Base-by-base conservation (phyloP, 2,888 invertebrate species). In the Phlogophora meticulosa region DNA sequence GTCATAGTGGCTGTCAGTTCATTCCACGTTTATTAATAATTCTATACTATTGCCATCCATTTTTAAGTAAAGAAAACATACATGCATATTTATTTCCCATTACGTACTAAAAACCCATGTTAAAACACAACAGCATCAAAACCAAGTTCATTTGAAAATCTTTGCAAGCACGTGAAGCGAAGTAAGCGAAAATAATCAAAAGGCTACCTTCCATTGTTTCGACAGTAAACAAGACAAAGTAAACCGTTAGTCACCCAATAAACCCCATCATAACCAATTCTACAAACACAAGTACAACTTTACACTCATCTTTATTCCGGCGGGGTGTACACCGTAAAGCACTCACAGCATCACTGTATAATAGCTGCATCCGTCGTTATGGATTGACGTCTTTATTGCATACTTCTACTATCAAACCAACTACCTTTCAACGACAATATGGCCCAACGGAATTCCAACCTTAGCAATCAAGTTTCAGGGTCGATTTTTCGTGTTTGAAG, bases 331-430 rank as follows among this genome's bases (percentile, higher is more conserved):
- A 88, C 83, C 85, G 87, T 90, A 89, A 90, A 90, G 90, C 90
- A 90, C 90, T 91, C 88, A 86, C 85, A 84, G 85, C 88, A 90
- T 87, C 82, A 86, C 82, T 85, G 86, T 86, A 89, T 90, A 90
- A 91, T 90, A 85, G 89, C 88, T 86, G 90, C 91, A 91, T 89
- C 87, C 87, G 88, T 88, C 88, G 87, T 87, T 89, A 89, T 83
- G 81, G 88, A 90, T 90, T 91, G 91, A 91, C 88, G 88, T 88
- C 89, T 91, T 90, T 90, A 91, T 88, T 88, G 90, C 90, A 90
- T 88, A 88, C 88, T 89, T 88, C 87, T 88, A 83, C 84, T 78
- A 77, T 68, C 34, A 32, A 38, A 73, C 84, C 82, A 80, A 81
- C 82, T 83, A 83, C 81, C 81, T 85, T 84, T 84, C 78, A 82